Evolutionary conservation across 2,888 invertebrate species (phyloP), one percentile per base, ranked within the genome.

Genomic region (Andrena camellia): DNA sequence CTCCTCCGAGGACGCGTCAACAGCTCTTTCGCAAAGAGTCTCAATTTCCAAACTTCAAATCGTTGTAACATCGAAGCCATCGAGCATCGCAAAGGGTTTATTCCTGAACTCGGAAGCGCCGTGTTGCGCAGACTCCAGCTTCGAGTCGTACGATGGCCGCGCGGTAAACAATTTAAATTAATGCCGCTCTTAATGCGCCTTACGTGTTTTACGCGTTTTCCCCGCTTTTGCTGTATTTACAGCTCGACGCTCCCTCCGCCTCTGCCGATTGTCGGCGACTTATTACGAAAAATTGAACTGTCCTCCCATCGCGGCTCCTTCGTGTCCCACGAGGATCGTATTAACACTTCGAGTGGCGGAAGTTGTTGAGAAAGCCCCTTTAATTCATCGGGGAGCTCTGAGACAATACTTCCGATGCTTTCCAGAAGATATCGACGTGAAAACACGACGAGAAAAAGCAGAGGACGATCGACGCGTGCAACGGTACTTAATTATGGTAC

Each of bases 91-190:
- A 48, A 42, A 42, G 29, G 35, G 26, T 63, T 42, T 74, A 71
- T 84, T 73, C 31, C 75, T 35, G 69, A 78, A 67, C 54, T 52
- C 33, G 64, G 54, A 59, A 62, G 72, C 59, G 5, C 48, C 50
- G 8, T 33, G 48, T 50, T 5, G 67, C 52, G n/a, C 20, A 50
- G 60, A 48, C 31, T n/a, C 73, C 52, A 62, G 26, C 20, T 78
- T 78, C 66, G 57, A 60, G 62, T 72, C 70, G 70, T 54, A 59
- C 76, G 54, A 35, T 35, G 66, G 31, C 10, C 33, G n/a, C 60
- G 60, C 68, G 83, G 83, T 86, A 90, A 88, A 86, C 86, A 86
- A 89, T 90, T 86, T 88, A 89, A 90, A 90, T 89, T 86, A 89
- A 90, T 88, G 88, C 78, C 84, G 77, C 79, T 84, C 83, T 89